Conservation (phyloP, 2,888 invertebrate genomes). For the Lottia scabra region DNA sequence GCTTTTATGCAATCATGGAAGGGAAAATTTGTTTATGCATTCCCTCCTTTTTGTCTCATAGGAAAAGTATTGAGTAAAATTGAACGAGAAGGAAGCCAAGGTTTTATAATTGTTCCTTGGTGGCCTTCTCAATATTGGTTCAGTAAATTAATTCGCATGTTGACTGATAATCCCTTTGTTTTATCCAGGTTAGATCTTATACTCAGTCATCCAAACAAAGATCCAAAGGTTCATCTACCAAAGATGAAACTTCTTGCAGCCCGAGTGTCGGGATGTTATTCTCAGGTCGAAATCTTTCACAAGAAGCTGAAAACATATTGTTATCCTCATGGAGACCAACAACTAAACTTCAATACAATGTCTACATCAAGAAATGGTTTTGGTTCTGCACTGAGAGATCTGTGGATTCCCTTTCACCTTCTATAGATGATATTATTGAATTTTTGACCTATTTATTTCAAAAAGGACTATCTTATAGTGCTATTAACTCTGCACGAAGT, state of each 20-base stretch:
- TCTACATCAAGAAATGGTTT: not conserved
- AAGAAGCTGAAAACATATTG: not conserved
- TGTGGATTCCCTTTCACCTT: not conserved
- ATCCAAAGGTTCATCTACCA: not conserved
- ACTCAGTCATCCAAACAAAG: not conserved
- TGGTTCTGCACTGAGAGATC: not conserved
- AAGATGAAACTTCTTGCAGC: not conserved
- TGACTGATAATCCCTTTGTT: not conserved
- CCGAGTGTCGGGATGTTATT: not conserved
- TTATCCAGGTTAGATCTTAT: not conserved
- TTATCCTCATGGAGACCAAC: not conserved
- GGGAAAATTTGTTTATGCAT: conserved; percentile 16
- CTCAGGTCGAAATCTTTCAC: not conserved
- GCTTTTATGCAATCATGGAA: conserved; percentile 16
- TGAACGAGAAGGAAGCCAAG: conserved; percentile 5
- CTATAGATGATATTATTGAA: not conserved
- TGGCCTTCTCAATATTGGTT: conserved; percentile 28
- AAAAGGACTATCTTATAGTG: not conserved
- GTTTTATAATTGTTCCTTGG: conserved; percentile 20
- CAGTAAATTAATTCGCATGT: conserved; percentile 13
- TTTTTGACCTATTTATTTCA: not conserved
- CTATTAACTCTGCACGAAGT: not conserved
- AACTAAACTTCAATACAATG: not conserved
- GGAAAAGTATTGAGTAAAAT: conserved; percentile 19
- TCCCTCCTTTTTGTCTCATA: conserved; percentile 23